Conservation (phyloP, 2,888 invertebrate genomes). For the Drosophila recens region DNA sequence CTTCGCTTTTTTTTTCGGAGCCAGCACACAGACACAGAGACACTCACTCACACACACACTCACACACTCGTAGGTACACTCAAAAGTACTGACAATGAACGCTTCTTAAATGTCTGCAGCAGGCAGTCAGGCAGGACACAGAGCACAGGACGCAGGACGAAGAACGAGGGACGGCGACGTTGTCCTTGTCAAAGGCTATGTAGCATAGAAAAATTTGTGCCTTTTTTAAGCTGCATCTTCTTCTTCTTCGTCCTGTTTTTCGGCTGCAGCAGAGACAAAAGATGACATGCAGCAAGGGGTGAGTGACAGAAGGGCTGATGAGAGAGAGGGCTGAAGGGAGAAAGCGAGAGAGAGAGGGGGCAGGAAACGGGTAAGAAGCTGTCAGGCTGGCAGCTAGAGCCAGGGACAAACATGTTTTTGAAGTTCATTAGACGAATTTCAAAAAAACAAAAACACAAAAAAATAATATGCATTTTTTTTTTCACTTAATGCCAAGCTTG, state of each 20-base stretch:
- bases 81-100: conserved; percentile 74
- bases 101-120: conserved; percentile 79
- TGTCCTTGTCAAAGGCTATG: conserved; percentile 73
- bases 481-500: conserved; percentile 72
- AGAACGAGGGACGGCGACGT: conserved; percentile 36
- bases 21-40: conserved; percentile 26
- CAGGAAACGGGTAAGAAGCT: conserved; percentile 36
- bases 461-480: conserved; percentile 31
- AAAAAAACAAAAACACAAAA: conserved; percentile 54
- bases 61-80: conserved; percentile 28
- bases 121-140: conserved; percentile 49
- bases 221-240: conserved; percentile 29
- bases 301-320: conserved; percentile 31
- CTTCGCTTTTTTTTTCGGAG: conserved; percentile 50
- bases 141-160: conserved; percentile 60
- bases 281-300: conserved; percentile 81
- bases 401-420: conserved; percentile 82
- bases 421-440: conserved; percentile 84
- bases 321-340: neutral
- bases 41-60: conserved; percentile 25
- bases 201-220: conserved; percentile 64
- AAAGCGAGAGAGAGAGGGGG: neutral
- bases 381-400: conserved; percentile 54
- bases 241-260: conserved; percentile 50
- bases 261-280: conserved; percentile 78